Conservation (phyloP, 2,888 invertebrate genomes). For the Hydropsyche betteni region DNA sequence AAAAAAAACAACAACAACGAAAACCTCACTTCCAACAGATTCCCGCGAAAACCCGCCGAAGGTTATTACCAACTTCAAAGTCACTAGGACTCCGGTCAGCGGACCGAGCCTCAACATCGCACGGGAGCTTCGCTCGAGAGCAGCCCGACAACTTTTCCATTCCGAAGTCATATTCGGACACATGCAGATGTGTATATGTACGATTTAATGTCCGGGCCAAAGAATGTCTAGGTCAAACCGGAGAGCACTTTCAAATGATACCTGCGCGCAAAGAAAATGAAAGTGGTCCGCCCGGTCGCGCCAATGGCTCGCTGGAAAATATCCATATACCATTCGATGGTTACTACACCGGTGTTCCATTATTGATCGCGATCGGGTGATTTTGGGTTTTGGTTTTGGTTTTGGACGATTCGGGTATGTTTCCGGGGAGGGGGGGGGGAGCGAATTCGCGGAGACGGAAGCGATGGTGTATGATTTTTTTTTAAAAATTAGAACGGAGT, state of each 20-base stretch:
- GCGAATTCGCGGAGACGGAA: too few relatives aligned
- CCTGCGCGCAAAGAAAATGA: slow-evolving; percentile 47
- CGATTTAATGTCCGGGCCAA: slow-evolving; percentile 31
- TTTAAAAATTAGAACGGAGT: too few relatives aligned
- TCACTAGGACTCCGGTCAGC: too few relatives aligned
- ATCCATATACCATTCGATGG: slow-evolving; percentile 16
- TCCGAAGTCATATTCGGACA: background rate
- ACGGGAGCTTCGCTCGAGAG: background rate
- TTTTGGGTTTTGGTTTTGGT: too few relatives aligned
- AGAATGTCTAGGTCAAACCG: slow-evolving; percentile 51
- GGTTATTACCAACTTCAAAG: too few relatives aligned
- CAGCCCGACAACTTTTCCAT: background rate
- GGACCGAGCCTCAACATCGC: too few relatives aligned
- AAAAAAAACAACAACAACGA: background rate
- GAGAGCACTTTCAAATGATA: slow-evolving; percentile 50
- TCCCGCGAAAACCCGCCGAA: background rate
- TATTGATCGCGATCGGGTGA: too few relatives aligned
- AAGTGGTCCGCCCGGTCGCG: slow-evolving; percentile 44
- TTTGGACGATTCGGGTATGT: too few relatives aligned
- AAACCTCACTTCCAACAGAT: background rate
- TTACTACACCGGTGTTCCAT: too few relatives aligned
- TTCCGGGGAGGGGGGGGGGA: too few relatives aligned
- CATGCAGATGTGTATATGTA: background rate
- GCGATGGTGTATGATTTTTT: too few relatives aligned
- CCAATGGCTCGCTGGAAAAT: slow-evolving; percentile 30